Base-by-base conservation (phyloP, 2,888 invertebrate species). In the Gari tellinella region DNA sequence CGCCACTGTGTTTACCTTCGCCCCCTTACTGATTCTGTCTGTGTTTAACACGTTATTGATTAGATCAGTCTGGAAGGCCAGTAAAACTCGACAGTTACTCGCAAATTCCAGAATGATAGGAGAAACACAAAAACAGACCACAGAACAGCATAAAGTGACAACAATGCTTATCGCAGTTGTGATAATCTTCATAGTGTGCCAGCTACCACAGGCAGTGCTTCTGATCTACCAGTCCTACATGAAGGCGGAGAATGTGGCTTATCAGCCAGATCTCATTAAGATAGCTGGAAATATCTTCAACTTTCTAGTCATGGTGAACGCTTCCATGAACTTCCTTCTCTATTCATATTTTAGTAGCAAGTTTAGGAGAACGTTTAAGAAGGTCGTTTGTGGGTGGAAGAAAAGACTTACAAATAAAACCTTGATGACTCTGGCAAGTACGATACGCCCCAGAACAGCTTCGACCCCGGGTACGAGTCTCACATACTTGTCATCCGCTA, bases 331-430 rank as follows among this genome's bases (percentile, higher is more conserved):
- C 92, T 96, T 96, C 91, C 93, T 96, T 82, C 93, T 96, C 69
- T 96, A 96, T 90, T 95, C 95, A 83, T 94, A 95, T 51, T 94
- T 96, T 89, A 95, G 95, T 78, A 95, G 95, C 88, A 95, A 95
- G 86, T 96, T 95, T 92, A 93, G 95, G 49, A 93, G 93, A 81
- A 95, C 95, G 1, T 92, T 92, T 80, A 80, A 80, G 46, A 73
- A 72, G 5, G 51, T 86, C 1, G 51, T 88, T 12, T 87, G 87
- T 67, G 57, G 67, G 17, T 83, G 80, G 68, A 51, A 56, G 17
- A 56, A 49, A 15, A 14, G 43, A 17, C n/a, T n/a, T n/a, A n/a
- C n/a, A n/a, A n/a, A n/a, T n/a, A n/a, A n/a, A n/a, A n/a, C n/a
- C n/a, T n/a, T n/a, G n/a, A n/a, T n/a, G n/a, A n/a, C n/a, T n/a